Base-by-base conservation (phyloP, 2,797 vertebrate genomes). In the Helostoma temminkii region DNA sequence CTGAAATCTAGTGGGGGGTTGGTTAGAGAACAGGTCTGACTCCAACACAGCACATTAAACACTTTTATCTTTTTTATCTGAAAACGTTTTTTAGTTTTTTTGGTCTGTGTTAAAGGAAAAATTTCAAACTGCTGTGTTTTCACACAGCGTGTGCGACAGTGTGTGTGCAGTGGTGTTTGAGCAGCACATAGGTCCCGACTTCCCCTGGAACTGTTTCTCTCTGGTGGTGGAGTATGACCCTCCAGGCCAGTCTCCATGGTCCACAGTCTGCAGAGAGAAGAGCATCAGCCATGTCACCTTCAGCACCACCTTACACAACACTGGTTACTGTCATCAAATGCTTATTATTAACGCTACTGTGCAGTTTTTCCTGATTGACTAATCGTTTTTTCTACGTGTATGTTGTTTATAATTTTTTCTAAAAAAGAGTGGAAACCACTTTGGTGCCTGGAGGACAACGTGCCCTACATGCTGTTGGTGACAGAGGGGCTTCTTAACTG, bases 201-300 rank as follows among this genome's bases (percentile, higher is more conserved):
- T 99, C 66, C 97, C 97, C 14, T 99, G 97, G 97, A 83, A 67
- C 55, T 72, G 85, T 46, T 98, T 99, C 88, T 95, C 94, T 36
- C 79, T 96, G 69, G 94, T 96, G 66, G 84, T 98, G 69, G 97
- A 99, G 88, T 97, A 95, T 46, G 92, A 97, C 83, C 92, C 86
- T 49, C 90, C 90, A 22, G 93, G 94, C 77, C 92, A 91, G 24
- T 96, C 96, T 3, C 94, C 93, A 9, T 96, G 96, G 95, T 87
- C 89, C 55, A 62, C 83, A 4, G 60, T 95, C 46, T 98, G 97
- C 83, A 86, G 89, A 63, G 94, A 94, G 59, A 79, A 91, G 74
- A 91, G 88, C 82, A 65, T 98, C 81, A 67, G 84, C 64, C 95
- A 96, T 69, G 54, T 94, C 80, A 84, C 80, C 80, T 94, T 98